Base-by-base conservation (phyloP, 2,888 invertebrate genomes). In the Piscicola geometra region DNA sequence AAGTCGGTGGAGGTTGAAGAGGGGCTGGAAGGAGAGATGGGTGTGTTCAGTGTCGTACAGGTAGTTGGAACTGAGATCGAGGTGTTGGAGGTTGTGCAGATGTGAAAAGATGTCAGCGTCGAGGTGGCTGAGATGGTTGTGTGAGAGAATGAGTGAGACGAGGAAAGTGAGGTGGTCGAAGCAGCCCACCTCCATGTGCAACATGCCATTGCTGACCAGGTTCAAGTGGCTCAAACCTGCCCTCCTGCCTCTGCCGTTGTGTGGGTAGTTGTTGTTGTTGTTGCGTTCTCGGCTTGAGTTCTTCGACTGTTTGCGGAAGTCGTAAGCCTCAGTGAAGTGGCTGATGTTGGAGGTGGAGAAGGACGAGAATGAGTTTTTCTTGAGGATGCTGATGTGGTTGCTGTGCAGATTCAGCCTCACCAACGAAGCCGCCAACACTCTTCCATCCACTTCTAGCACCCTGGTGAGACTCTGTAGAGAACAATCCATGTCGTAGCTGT, bases 41-140 rank as follows among this genome's bases (percentile, higher is more conserved):
- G 12, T 56, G 60, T 56, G 9, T 25, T 56, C 60, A 15, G 25
- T n/a, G 25, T 56, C 60, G 25, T 56, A 25, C 3, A 56, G 60
- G 60, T 56, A 56, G n/a, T 56, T 56, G 60, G 60, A 56, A n/a
- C 60, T 56, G n/a, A 56, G 60, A 21, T 56, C 60, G 5, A 56
- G 60, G 25, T 56, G 60, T 18, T 25, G 21, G 21, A 56, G 60
- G 60, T 56, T 15, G 25, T 56, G 60, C 21, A 56, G 60, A n/a
- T 56, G 60, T 3, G 60, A 56, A n/a, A 56, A 56, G 21, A 56
- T 25, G 25, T 18, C 25, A 15, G 60, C 12, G n/a, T 56, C 60
- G n/a, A 56, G 25, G 25, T 56, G 60, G 60, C 60, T 56, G 21
- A 56, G 25, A 25, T 56, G 60, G 60, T 56, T 56, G 12, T 56